These are phyloP conservation scores for Metopia argyrocephala DNA, from an alignment of 2,888 invertebrate genomes.

Conservation along the genomic window DNA sequence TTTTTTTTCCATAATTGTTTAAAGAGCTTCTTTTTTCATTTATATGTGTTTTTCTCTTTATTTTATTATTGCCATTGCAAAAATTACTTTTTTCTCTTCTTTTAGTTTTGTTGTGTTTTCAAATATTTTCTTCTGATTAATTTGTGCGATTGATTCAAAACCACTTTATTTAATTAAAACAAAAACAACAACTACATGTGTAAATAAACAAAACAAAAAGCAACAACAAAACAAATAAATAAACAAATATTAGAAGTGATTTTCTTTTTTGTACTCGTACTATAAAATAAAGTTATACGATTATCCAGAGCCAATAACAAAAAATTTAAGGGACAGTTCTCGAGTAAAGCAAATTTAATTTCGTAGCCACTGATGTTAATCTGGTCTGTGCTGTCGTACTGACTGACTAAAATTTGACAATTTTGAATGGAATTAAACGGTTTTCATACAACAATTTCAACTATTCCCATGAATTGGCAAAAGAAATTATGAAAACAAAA, in stretches of 20 bases:
- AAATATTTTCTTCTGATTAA: slow-evolving; percentile 59
- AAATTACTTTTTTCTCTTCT: not conserved
- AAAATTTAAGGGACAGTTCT: not conserved
- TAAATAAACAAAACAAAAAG: slow-evolving; percentile 12
- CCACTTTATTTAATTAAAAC: slow-evolving; percentile 64
- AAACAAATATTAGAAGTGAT: slow-evolving; percentile 52
- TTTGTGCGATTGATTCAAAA: slow-evolving; percentile 62
- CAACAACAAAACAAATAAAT: slow-evolving; percentile 2
- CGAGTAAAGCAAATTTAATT: too few species aligned
- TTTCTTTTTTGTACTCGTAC: not conserved
- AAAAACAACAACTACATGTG: slow-evolving; percentile 37
- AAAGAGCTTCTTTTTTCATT: slow-evolving; percentile 32
- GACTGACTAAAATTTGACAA: too few species aligned
- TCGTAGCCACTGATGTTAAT: too few species aligned
- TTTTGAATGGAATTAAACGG: too few species aligned
- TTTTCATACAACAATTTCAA: too few species aligned
- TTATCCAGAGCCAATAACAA: too few species aligned
- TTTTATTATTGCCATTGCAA: not conserved
- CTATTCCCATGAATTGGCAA: too few species aligned
- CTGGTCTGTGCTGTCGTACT: too few species aligned
- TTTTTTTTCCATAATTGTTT: not conserved
- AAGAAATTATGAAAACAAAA: too few species aligned
- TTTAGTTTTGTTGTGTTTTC: not conserved
- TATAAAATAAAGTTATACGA: slow-evolving; percentile 11
- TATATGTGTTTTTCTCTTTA: not conserved